Conservation (phyloP, 2,797 vertebrate species). For the Amblyraja radiata region DNA sequence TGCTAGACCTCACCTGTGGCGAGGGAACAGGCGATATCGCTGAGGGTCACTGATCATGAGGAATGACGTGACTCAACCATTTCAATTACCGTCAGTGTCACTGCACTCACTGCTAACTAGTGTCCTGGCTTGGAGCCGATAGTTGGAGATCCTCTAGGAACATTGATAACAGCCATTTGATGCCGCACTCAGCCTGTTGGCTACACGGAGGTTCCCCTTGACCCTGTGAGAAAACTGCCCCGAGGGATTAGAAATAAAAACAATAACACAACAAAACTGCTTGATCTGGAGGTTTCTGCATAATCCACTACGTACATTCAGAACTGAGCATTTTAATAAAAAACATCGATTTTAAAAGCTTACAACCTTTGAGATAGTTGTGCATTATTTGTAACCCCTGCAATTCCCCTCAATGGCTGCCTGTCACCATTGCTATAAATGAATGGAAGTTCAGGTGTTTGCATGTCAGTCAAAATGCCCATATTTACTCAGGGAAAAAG, state of each 20-base stretch:
- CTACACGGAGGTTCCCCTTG: not conserved
- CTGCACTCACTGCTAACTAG: not conserved
- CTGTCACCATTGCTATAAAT: too few relatives aligned
- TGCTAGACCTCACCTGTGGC: not conserved
- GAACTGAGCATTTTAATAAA: not conserved
- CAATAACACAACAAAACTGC: conserved; percentile 2
- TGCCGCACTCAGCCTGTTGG: not conserved
- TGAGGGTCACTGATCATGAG: not conserved
- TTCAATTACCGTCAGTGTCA: not conserved
- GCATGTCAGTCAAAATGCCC: not conserved
- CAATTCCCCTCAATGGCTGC: not conserved
- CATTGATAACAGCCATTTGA: not conserved
- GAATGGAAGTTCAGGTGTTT: not conserved
- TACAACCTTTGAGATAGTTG: not conserved
- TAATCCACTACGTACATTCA: not conserved
- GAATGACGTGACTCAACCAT: not conserved
- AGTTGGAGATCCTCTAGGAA: not conserved
- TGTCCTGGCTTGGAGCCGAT: not conserved
- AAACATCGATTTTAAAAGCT: not conserved
- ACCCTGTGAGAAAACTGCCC: not conserved
- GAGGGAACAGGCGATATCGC: not conserved
- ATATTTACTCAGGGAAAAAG: not conserved
- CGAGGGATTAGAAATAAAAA: not conserved
- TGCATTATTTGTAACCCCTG: not conserved
- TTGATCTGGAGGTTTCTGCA: not conserved